These are phyloP conservation scores for Gadus macrocephalus DNA, from an alignment of 2,113 vertebrate genomes.

Conservation along the genomic window DNA sequence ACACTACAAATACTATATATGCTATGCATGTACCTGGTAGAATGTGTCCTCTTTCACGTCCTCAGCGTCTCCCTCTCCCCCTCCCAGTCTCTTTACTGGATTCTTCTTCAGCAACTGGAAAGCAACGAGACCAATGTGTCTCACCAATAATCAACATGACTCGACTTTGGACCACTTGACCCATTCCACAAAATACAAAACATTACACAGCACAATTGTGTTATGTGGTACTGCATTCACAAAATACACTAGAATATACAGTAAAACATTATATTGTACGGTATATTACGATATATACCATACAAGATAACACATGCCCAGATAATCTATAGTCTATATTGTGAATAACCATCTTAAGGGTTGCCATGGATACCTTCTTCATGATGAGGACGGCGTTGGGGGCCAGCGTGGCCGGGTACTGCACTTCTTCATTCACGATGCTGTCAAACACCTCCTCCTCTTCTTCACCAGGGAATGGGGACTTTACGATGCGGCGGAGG, in stretches of 20 bases:
- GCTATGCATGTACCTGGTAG: constrained; percentile 75
- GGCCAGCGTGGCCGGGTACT: constrained; percentile 82
- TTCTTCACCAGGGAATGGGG: constrained; percentile 93
- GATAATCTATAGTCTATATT: neutral
- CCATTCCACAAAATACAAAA: too few relatives aligned
- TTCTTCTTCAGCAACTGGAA: constrained; percentile 86
- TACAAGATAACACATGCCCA: too few relatives aligned
- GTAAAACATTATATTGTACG: too few relatives aligned
- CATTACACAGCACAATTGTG: too few relatives aligned
- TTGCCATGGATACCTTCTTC: constrained; percentile 75
- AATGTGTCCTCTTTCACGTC: constrained; percentile 90
- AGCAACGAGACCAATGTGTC: neutral
- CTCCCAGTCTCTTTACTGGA: constrained; percentile 85
- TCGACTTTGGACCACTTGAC: neutral
- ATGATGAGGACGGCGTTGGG: constrained; percentile 79
- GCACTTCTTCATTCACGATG: constrained; percentile 88
- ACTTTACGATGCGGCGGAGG: constrained; percentile 58
- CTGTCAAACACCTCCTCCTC: constrained; percentile 98
- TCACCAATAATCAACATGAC: too few relatives aligned
- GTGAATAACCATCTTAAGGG: too few relatives aligned
- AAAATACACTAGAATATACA: too few relatives aligned
- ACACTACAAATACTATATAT: too few relatives aligned
- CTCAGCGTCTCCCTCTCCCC: constrained; percentile 81
- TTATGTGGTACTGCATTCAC: too few relatives aligned
- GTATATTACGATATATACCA: too few relatives aligned